Evolutionary conservation across 2,888 invertebrate species (phyloP).

Genomic region (Euproctis similis): DNA sequence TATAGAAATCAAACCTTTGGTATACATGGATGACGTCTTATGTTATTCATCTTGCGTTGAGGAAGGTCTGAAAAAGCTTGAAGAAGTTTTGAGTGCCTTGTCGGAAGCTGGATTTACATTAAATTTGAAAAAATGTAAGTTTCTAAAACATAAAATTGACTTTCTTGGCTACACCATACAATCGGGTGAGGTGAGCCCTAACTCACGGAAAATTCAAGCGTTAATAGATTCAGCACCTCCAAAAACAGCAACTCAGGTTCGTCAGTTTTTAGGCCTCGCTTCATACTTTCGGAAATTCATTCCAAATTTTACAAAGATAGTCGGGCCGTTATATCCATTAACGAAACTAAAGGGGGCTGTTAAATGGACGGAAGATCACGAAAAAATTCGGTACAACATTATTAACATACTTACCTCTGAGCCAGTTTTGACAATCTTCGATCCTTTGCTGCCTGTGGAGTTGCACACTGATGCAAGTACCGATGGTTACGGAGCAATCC

Average conservation of each 20-base stretch:
- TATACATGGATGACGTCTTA: background rate
- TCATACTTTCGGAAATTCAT: constrained; percentile 17
- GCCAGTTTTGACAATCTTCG: background rate
- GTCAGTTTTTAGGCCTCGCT: constrained; percentile 19
- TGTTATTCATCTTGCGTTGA: background rate
- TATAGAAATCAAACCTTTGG: background rate
- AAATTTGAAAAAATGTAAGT: constrained; percentile 12
- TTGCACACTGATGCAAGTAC: too few species aligned
- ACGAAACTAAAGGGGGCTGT: constrained; percentile 6
- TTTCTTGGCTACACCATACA: background rate
- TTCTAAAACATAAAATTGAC: background rate
- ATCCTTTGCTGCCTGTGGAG: background rate
- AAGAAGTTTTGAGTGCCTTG: constrained; percentile 5
- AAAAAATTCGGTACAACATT: background rate
- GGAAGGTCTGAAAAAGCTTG: constrained; percentile 2
- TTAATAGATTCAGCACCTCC: constrained; percentile 9
- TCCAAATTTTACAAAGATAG: constrained; percentile 1
- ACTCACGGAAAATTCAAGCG: constrained; percentile 15
- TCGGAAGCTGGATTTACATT: constrained; percentile 13
- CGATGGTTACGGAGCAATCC: too few species aligned
- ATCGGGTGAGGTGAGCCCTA: constrained; percentile 13
- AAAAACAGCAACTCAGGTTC: constrained; percentile 9
- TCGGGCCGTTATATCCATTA: background rate
- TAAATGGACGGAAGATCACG: background rate
- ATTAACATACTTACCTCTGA: background rate